These are phyloP conservation scores for Calephelis virginiensis DNA, from an alignment of 1,140 invertebrate genomes.

Conservation along the genomic window DNA sequence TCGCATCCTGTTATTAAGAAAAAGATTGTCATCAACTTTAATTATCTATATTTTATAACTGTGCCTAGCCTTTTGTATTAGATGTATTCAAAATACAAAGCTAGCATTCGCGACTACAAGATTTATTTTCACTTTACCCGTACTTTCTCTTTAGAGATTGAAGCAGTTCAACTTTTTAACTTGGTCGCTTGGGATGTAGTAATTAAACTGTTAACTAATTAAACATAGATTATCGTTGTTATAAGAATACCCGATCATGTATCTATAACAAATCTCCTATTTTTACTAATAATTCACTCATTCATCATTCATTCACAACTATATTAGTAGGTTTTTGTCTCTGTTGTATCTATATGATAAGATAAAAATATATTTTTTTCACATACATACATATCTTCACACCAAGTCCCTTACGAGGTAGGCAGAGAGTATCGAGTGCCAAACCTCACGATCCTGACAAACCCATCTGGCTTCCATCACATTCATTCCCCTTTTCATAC, in stretches of 20 bases:
- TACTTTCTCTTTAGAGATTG: conserved; percentile 12
- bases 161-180: conserved; percentile 11
- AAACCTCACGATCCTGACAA: too few relatives aligned
- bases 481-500: too few relatives aligned
- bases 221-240: conserved; percentile 10
- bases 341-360: too few relatives aligned
- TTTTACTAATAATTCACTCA: too few relatives aligned
- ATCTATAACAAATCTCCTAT: too few relatives aligned
- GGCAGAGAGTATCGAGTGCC: too few relatives aligned
- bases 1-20: background rate
- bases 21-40: background rate
- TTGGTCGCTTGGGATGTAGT: conserved; percentile 3
- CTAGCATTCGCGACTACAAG: conserved; percentile 7
- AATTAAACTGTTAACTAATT: conserved; percentile 14
- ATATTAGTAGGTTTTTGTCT: too few relatives aligned
- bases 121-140: conserved; percentile 13
- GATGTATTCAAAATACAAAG: conserved; percentile 12
- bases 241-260: background rate
- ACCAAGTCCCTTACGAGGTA: too few relatives aligned
- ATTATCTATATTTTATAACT: background rate
- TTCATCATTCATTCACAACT: too few relatives aligned
- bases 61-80: conserved; percentile 1
- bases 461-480: too few relatives aligned
- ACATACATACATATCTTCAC: too few relatives aligned
- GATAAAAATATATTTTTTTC: too few relatives aligned